These are phyloP conservation scores for Xyliphius kryptos DNA, from an alignment of 2,113 vertebrate genomes.

Conservation along the genomic window DNA sequence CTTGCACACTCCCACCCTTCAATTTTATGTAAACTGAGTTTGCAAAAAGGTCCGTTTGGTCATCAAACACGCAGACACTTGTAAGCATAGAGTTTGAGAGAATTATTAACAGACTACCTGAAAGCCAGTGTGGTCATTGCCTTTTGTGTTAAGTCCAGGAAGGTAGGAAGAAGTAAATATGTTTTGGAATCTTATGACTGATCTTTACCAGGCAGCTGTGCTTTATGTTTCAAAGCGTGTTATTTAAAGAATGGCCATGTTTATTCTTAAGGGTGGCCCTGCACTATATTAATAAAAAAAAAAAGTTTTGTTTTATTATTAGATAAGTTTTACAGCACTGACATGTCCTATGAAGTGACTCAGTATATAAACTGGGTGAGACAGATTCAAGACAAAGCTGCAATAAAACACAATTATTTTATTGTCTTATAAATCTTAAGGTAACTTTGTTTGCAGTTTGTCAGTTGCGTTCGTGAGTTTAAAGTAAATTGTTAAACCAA, in stretches of 20 bases:
- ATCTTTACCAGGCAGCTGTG: slow-evolving; percentile 25
- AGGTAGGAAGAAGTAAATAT: slow-evolving; percentile 31
- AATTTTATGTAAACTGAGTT: not conserved
- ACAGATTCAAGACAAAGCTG: too few species aligned
- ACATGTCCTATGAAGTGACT: not conserved
- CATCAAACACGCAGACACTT: slow-evolving; percentile 7
- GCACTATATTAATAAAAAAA: not conserved
- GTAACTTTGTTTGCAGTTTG: too few species aligned
- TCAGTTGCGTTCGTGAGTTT: too few species aligned
- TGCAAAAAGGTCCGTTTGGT: slow-evolving; percentile 25
- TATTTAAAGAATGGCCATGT: slow-evolving; percentile 28
- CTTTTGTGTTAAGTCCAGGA: slow-evolving; percentile 39
- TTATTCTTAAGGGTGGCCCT: slow-evolving; percentile 46
- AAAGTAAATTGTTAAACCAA: too few species aligned
- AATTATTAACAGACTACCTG: slow-evolving; percentile 34
- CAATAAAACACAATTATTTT: too few species aligned
- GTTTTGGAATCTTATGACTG: slow-evolving; percentile 37
- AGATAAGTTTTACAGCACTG: not conserved
- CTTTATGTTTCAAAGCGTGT: not conserved
- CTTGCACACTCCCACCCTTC: too few species aligned
- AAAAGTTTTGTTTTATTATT: not conserved
- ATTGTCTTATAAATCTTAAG: too few species aligned
- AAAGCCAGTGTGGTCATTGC: slow-evolving; percentile 27
- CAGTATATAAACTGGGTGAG: not conserved
- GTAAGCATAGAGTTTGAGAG: slow-evolving; percentile 25